phyloP scores from a whole-genome alignment of 2,888 invertebrate species.

The Caenorhabditis becei region DNA sequence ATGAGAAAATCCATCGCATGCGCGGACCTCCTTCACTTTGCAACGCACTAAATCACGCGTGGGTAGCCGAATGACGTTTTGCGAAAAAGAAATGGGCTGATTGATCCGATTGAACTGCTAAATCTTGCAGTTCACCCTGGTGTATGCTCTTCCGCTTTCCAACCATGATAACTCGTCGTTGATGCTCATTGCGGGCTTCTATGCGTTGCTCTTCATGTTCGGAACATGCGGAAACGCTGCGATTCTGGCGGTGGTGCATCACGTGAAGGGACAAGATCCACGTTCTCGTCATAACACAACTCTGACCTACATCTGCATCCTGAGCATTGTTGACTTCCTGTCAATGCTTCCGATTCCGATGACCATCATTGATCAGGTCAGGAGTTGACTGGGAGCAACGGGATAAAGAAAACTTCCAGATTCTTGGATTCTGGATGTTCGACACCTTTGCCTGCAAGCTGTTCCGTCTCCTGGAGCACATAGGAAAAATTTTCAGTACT shows the following conservation, averaged over 20 bases:
- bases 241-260: slow-evolving; percentile 74
- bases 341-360: slow-evolving; percentile 79
- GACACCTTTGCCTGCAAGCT: slow-evolving; percentile 81
- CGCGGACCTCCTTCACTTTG: slow-evolving; percentile 32
- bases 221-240: slow-evolving; percentile 83
- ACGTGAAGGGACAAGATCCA: slow-evolving; percentile 66
- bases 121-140: slow-evolving; percentile 63
- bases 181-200: slow-evolving; percentile 84
- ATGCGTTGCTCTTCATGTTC: slow-evolving; percentile 84
- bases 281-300: slow-evolving; percentile 78
- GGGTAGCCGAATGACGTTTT: slow-evolving; percentile 1
- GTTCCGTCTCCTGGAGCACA: slow-evolving; percentile 81
- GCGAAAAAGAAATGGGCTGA: background rate
- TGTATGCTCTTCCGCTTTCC: slow-evolving; percentile 68
- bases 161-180: slow-evolving; percentile 69
- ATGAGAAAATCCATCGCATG: slow-evolving; percentile 43
- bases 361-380: slow-evolving; percentile 81
- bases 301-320: slow-evolving; percentile 79
- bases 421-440: slow-evolving; percentile 82
- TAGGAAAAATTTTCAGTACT: slow-evolving; percentile 75
- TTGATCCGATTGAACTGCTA: background rate
- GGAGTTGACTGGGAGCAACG: background rate
- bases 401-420: slow-evolving; percentile 59
- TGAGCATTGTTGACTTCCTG: slow-evolving; percentile 79
- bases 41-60: slow-evolving; percentile 29